Evolutionary conservation across 2,888 invertebrate species (phyloP).

Genomic region (Leptogaster cylindrica): DNA sequence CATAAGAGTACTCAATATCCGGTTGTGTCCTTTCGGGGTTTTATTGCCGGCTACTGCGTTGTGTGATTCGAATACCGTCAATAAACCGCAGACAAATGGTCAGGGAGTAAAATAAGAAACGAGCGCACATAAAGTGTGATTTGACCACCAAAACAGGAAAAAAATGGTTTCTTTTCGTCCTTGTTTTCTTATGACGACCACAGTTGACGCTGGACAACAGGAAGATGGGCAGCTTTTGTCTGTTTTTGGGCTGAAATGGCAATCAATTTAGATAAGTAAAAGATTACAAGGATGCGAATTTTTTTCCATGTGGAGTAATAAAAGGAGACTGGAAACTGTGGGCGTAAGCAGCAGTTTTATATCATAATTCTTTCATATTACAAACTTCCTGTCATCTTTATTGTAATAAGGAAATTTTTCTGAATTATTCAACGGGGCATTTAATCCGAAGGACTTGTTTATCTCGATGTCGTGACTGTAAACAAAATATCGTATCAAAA

Average conservation of each 20-base stretch:
- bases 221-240: slow-evolving; percentile 14
- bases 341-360: no score
- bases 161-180: slow-evolving; percentile 3
- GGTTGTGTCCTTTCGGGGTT: not conserved
- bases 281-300: slow-evolving; percentile 10
- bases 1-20: slow-evolving; percentile 12
- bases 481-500: no score
- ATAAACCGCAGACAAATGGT: slow-evolving; percentile 34
- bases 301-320: no score
- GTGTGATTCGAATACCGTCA: slow-evolving; percentile 33
- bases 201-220: slow-evolving; percentile 3
- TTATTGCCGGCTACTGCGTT: slow-evolving; percentile 26
- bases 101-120: slow-evolving; percentile 28
- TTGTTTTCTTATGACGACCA: slow-evolving; percentile 24
- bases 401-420: no score
- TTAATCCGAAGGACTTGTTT: no score
- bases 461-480: no score
- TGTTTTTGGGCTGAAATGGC: slow-evolving; percentile 15
- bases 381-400: no score
- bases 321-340: no score
- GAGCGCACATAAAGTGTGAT: slow-evolving; percentile 32
- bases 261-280: slow-evolving; percentile 36
- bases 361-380: no score
- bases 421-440: no score
- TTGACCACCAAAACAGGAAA: slow-evolving; percentile 25